Evolutionary conservation across 2,797 vertebrate genomes (phyloP), one percentile per base, ranked within the genome.

Genomic region (Peromyscus eremicus): DNA sequence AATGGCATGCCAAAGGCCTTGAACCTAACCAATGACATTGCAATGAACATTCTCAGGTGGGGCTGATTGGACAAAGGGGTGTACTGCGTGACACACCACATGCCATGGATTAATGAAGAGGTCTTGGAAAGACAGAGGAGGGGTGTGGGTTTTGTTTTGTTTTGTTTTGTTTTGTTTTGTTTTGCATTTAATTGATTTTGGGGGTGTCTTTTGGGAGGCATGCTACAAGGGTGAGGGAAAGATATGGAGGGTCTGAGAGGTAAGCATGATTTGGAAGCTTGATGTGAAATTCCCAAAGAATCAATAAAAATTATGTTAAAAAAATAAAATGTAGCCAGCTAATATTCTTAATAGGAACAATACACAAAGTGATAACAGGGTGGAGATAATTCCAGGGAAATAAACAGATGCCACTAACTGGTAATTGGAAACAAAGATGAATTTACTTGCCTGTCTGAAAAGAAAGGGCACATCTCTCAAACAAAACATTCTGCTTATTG

Each of bases 321-420:
- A 60, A 71, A 71, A 85, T 19, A 91, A 94, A 89, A 94, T 5
- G 27, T 8, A 96, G 12, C 46, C 84, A 94, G 52, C 23, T 55
- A 91, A 60, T 64, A 85, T 16, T 7, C 13, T 92, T 43, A 73
- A 79, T 94, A 80, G 11, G 14, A 29, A 92, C 43, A 4, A 2
- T 57, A 11, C 57, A 43, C 55, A 84, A 87, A 90, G n/a, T 73
- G 49, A 40, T 34, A 80, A 21, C 17, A 29, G n/a, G n/a, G 1
- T 37, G 25, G 46, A 40, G 8, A 77, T 83, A 37, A 73, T 57
- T 60, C 16, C 52, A 52, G 46, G 8, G 11, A 68, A 66, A 68
- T 4, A 49, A 62, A 85, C 16, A 66, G 62, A 85, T 49, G 40
- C 62, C 29, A 49, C 29, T 46, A 70, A 70, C 14, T 1, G 23